Evolutionary conservation across 2,113 vertebrate species (phyloP).

Genomic region (Brienomyrus brachyistius): DNA sequence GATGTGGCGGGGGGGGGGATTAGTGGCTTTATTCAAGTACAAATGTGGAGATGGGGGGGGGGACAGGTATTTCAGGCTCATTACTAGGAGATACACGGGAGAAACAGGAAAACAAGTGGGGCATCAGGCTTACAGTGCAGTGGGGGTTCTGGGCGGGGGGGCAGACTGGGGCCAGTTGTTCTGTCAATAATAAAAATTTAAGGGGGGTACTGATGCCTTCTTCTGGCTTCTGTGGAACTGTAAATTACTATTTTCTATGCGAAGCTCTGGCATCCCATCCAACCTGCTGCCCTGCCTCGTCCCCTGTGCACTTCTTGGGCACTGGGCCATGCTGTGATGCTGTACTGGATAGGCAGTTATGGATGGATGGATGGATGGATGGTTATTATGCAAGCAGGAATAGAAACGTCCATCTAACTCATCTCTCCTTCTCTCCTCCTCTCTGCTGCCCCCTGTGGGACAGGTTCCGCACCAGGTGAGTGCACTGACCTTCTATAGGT

Average conservation of each 20-base stretch:
- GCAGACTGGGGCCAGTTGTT: no score
- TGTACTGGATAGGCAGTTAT: neutral
- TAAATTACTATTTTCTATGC: neutral
- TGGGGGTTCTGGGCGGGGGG: no score
- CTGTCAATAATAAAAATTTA: no score
- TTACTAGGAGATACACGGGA: neutral
- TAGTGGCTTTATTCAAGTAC: neutral
- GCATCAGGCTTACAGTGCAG: neutral
- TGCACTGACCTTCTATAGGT: slow-evolving; percentile 53
- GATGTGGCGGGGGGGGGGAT: neutral
- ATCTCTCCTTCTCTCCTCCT: neutral
- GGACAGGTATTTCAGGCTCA: neutral
- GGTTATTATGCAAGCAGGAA: neutral
- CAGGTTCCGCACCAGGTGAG: slow-evolving; percentile 53
- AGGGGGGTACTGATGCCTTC: neutral
- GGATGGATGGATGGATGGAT: neutral
- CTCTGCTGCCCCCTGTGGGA: neutral
- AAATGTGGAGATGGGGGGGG: neutral
- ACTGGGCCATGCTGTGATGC: neutral
- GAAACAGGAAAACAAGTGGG: neutral
- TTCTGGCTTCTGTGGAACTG: neutral
- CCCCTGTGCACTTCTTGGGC: neutral
- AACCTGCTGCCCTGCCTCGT: neutral
- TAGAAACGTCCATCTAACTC: neutral
- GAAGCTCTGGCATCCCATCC: neutral